Evolutionary conservation across 2,113 vertebrate genomes (phyloP), one percentile per base, ranked within the genome.

Genomic region (human): DNA sequence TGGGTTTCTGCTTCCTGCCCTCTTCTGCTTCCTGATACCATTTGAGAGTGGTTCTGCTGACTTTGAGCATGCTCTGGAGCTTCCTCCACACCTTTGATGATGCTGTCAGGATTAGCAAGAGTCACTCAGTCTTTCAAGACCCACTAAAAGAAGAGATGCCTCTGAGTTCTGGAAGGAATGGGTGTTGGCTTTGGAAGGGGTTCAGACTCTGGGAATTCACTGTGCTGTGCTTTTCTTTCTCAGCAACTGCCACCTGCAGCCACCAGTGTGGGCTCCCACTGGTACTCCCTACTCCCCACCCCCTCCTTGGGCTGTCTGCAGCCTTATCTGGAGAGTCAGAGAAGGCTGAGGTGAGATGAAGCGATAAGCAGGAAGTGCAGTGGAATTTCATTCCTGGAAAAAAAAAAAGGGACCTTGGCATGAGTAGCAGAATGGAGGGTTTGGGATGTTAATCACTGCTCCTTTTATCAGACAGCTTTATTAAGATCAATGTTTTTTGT

Each of bases 401-500:
- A 98, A 98, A 96, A 94, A 78, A 68, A 55, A 81, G 61, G 90
- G 97, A 96, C 90, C 82, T 98, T 98, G 98, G 94, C 96, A 97
- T 94, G 61, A 97, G 96, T 76, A 86, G 89, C 80, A 82, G 94
- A 98, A 89, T 76, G 64, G 85, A 97, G 96, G 89, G 96, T 98
- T 98, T 82, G 97, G 94, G 90, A 97, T 98, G 98, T 98, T 98
- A 99, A 99, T 99, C 99, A 99, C 98, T 98, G 98, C 98, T 99
- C 89, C 96, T 98, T 98, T 99, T 99, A 98, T 99, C 98, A 99
- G 98, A 99, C 98, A 98, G 98, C 99, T 99, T 99, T 99, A 99
- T 99, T 99, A 99, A 99, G 98, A 98, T 98, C 98, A 98, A 98
- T 98, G 98, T 96, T 98, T 99, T 99, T 98, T 99, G 98, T 98